Evolutionary conservation across 2,113 vertebrate species (phyloP).

Genomic region (Planiliza haematocheilus): DNA sequence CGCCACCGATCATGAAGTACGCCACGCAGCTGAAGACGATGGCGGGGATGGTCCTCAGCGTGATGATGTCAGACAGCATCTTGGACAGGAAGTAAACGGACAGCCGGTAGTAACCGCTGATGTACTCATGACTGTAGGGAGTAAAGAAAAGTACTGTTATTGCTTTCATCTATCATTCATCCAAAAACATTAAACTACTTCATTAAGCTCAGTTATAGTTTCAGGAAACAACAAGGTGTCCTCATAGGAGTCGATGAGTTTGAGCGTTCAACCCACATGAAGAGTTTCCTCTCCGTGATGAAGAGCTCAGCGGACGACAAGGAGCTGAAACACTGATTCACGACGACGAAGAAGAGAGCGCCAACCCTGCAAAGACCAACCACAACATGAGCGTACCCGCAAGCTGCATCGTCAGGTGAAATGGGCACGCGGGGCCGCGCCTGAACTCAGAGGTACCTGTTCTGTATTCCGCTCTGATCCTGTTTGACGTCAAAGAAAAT

Average conservation of each 20-base stretch:
- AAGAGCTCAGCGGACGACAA: slow-evolving; percentile 92
- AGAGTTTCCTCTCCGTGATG: slow-evolving; percentile 91
- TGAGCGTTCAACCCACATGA: slow-evolving; percentile 85
- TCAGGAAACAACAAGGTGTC: no score
- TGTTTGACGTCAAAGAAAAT: slow-evolving; percentile 87
- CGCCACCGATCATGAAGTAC: slow-evolving; percentile 92
- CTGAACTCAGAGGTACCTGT: slow-evolving; percentile 84
- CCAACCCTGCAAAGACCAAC: slow-evolving; percentile 84
- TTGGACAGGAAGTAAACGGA: slow-evolving; percentile 93
- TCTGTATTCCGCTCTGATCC: slow-evolving; percentile 86
- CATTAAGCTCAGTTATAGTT: no score
- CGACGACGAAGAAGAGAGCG: slow-evolving; percentile 91
- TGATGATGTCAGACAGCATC: slow-evolving; percentile 90
- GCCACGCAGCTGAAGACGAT: slow-evolving; percentile 88
- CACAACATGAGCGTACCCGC: not conserved
- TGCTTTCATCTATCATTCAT: no score
- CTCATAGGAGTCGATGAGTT: no score
- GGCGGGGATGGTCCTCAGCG: slow-evolving; percentile 88
- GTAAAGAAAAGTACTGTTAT: not conserved
- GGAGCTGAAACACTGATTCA: slow-evolving; percentile 94
- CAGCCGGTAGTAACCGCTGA: slow-evolving; percentile 94
- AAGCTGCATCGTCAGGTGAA: no score
- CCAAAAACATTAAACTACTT: no score
- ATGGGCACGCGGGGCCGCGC: no score
- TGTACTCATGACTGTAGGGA: slow-evolving; percentile 91